Evolutionary conservation across 2,888 invertebrate species (phyloP), one percentile per base, ranked within the genome.

Genomic region (Conistra vaccinii): DNA sequence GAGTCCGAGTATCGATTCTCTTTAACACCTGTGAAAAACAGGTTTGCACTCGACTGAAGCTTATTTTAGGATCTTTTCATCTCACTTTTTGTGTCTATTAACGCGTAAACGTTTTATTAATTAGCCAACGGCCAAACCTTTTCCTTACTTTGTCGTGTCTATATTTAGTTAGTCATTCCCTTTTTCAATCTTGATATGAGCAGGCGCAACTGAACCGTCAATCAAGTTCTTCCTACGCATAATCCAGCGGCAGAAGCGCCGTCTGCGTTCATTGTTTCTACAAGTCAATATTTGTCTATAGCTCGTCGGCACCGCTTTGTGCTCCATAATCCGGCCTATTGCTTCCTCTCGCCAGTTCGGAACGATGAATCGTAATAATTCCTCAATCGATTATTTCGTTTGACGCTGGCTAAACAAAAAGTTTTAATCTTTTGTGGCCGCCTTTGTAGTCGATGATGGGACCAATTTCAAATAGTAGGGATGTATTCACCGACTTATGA

Each of bases 41-140:
- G 91, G 93, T 94, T 95, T 92, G 95, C 96, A 95, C 95, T 92
- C 92, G 92, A 91, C 88, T 95, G 95, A 90, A 94, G 94, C 91
- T 94, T 94, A 96, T 96, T 96, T 96, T 96, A 91, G 94, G 95
- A 92, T 91, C 96, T 96, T 96, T 96, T 96, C 95, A 96, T 96
- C 94, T 94, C 91, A 90, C 91, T 93, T 94, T 92, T 92, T 92
- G 91, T 93, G 93, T 92, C 91, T 93, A 93, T 91, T 91, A 93
- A 93, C 91, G 93, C 93, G 93, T 93, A 89, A 93, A 92, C 90
- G 89, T 91, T 91, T 91, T 90, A 89, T 87, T 87, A 86, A 86
- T 88, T 84, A 87, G 85, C 88, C 81, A 76, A 74, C 79, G 78
- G 77, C 73, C 69, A 84, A 82, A 81, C 85, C 78, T 78, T 85